Evolutionary conservation across 2,797 vertebrate species (phyloP), one percentile per base, ranked within the genome.

Genomic region (Cichlasoma orientale): DNA sequence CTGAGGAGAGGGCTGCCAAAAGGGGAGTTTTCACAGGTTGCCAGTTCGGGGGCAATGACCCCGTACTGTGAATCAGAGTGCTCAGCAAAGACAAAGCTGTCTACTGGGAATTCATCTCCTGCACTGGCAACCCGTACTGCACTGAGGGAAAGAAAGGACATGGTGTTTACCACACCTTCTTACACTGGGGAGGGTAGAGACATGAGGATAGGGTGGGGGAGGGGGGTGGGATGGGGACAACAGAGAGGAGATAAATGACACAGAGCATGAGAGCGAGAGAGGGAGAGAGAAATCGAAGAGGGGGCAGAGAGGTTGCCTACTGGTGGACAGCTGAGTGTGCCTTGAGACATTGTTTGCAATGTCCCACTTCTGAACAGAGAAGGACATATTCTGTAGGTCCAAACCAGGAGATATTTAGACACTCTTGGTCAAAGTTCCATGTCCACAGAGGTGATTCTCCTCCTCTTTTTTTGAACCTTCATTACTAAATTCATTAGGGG

Each of bases 61-160:
- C 95, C 95, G 89, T 90, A 93, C 90, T 93, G 96, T 92, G 92
- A 94, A 88, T 89, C 87, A 91, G 88, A 92, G 94, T 90, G 93
- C 92, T 92, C 92, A 91, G 90, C 94, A 94, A 88, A 95, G 88
- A 95, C 91, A 93, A 92, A 94, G 92, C 55, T 93, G 92, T 93
- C 89, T 94, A 88, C 86, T 88, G 91, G 91, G 92, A 90, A 87
- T 82, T 94, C 93, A 88, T 97, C 97, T 92, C 93, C 95, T 94
- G 97, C 97, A 96, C 93, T 96, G 95, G 96, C 94, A 94, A 96
- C 96, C 94, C 96, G 91, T 97, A 95, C 95, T 95, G 96, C 96
- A 96, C 98, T 98, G 94, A 96, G 94, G 93, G 91, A 96, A 94
- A 96, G 91, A 97, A 96, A 97, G 90, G 96, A 96, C 88, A 97